Evolutionary conservation across 2,113 vertebrate genomes (phyloP), one percentile per base, ranked within the genome.

Genomic region (Merops nubicus): DNA sequence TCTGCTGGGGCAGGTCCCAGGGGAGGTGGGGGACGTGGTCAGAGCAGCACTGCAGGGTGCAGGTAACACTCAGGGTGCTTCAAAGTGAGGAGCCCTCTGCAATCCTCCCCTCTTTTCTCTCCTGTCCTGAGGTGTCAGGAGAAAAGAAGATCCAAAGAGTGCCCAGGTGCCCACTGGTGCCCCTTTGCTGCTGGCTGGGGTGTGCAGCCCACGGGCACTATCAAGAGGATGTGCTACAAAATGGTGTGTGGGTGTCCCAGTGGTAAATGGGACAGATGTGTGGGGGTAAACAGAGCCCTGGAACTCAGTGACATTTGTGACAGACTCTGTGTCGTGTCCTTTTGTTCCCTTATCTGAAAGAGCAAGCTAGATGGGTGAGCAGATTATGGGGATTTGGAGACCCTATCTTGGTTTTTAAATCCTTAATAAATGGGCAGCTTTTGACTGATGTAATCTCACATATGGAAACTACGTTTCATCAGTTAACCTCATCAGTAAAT

Each of bases 211-310:
- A 29, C 1, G 1, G 51, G 23, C 3, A 3, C 50, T 9, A 17
- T 5, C 1, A 2, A 26, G 40, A 34, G 68, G 26, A 54, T 2
- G 1, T 1, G 2, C 13, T 5, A 8, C 1, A 4, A 50, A 40
- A 34, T 1, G 9, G 5, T 15, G 34, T 36, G 85, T 42, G 79
- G 51, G 51, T 29, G 57, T 54, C 54, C n/a, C 1, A 0, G 34
- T 36, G 53, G 33, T 45, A 31, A 88, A 50, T n/a, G 48, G 63
- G 47, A 54, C 2, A 1, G 38, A 16, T 7, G 45, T 9, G 43
- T 1, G 45, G 6, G 15, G 34, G 29, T 22, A 42, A 62, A 16
- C 0, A 8, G 54, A 48, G 36, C 34, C 59, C 60, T 8, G 5
- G 54, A 29, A 12, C 50, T 12, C 15, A 11, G 79, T 56, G 79